These are phyloP conservation scores for Sinocyclocheilus anophthalmus DNA, from an alignment of 2,113 vertebrate genomes.

Conservation along the genomic window DNA sequence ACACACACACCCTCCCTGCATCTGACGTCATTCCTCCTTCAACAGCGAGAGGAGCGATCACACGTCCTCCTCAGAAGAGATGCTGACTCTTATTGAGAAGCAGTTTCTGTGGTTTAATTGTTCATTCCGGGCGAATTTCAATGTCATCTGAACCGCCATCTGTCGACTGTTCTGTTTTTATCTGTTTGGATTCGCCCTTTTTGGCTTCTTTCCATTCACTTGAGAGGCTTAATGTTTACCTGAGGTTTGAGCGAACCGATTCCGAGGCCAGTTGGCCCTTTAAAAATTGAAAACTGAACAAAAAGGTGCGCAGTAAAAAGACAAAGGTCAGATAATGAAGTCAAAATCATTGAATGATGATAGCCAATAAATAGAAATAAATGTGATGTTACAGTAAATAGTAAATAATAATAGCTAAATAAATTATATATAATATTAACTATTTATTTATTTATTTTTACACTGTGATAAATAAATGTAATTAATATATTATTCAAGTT, in stretches of 20 bases:
- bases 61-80: background rate
- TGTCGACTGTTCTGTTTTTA: background rate
- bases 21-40: conserved; percentile 63
- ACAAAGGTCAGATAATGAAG: too few relatives aligned
- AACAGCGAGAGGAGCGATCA: background rate
- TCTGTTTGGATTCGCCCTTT: background rate
- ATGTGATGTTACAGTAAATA: too few relatives aligned
- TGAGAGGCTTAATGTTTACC: background rate
- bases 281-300: too few relatives aligned
- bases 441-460: too few relatives aligned
- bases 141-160: background rate
- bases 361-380: too few relatives aligned
- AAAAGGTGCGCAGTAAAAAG: too few relatives aligned
- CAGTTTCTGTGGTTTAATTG: background rate
- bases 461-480: too few relatives aligned
- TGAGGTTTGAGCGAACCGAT: background rate
- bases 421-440: too few relatives aligned
- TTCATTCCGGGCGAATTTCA: background rate
- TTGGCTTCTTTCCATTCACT: background rate
- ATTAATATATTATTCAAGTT: too few relatives aligned
- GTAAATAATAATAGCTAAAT: too few relatives aligned
- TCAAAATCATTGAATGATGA: too few relatives aligned
- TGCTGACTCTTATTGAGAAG: background rate
- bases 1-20: background rate
- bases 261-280: too few relatives aligned